phyloP scores from a whole-genome alignment of 2,888 invertebrate genomes.

The Diaprepes abbreviatus region DNA sequence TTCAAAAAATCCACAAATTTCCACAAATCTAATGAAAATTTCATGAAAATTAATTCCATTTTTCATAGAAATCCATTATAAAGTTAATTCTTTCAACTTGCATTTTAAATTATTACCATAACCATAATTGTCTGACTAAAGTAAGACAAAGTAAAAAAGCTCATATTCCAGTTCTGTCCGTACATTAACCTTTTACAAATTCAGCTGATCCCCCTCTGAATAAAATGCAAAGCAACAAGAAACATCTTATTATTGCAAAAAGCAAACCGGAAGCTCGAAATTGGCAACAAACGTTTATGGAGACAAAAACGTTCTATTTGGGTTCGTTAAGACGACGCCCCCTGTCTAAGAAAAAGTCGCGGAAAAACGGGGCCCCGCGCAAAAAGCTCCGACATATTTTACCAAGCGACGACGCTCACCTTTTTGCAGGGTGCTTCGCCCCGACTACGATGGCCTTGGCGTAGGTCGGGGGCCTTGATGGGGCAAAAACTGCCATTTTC shows the following conservation, averaged over 20 bases:
- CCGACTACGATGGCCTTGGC: constrained; percentile 50
- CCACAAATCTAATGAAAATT: no score
- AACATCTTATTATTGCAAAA: constrained; percentile 25
- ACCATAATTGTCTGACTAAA: no score
- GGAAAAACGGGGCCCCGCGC: constrained; percentile 48
- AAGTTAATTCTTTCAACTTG: no score
- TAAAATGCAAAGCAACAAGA: not conserved
- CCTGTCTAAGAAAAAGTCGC: constrained; percentile 44
- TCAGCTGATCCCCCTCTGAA: not conserved
- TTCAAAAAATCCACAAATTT: no score
- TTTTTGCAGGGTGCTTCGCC: constrained; percentile 48
- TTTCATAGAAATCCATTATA: no score
- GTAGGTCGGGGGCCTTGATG: constrained; percentile 54
- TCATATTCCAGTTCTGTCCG: no score
- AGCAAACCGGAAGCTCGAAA: constrained; percentile 27
- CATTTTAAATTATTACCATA: no score
- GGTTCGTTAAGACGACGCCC: constrained; percentile 60
- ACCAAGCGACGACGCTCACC: constrained; percentile 48
- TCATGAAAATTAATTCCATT: no score
- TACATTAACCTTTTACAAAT: not conserved
- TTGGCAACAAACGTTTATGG: constrained; percentile 32
- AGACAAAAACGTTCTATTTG: constrained; percentile 65
- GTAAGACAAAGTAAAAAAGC: no score
- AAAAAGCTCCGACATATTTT: constrained; percentile 49
- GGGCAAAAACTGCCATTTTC: constrained; percentile 51